Evolutionary conservation across 2,797 vertebrate genomes (phyloP), one percentile per base, ranked within the genome.

Genomic region (Alcedo atthis): DNA sequence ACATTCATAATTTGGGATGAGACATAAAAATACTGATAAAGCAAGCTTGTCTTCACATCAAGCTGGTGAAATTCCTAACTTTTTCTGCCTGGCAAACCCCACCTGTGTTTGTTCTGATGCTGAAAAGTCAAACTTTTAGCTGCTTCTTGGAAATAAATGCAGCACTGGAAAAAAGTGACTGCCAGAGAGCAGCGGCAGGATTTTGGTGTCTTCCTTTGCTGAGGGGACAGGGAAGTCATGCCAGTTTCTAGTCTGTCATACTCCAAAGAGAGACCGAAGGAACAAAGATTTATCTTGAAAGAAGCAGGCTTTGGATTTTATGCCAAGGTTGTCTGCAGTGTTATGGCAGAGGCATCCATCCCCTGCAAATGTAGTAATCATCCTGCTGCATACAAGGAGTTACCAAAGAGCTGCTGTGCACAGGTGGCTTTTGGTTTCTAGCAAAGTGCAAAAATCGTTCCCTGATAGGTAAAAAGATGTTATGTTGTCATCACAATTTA

Each of bases 1-100:
- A 62, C 11, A 40, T 70, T 63, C 28, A 28, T 67, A 63, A 67
- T 85, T 87, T 69, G 55, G 40, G 22, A 61, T 83, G 25, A 33
- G 86, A 54, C 32, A 26, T 85, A 67, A 77, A 91, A 69, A 26
- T 54, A 71, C 22, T 61, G 61, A 58, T 32, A 49, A 57, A 79
- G 22, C 55, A 40, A 40, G 37, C 14, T 40, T 40, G 37, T 40
- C 37, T 40, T 40, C 37, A 40, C 43, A 10, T 7, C 1, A 7
- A 62, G 25, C 51, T 85, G 28, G 49, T 81, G 42, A 67, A 83
- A 75, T 17, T 25, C 6, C 49, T 14, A 40, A 33, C n/a, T 24
- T 71, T 58, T 63, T 35, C 63, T 51, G 9, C 63, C 82, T 49
- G 55, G 58, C 64, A 90, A 58, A 61, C 37, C 45, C 12, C 1